phyloP scores from a whole-genome alignment of 30 jellyfish, hydroid and myxozoan genomes.

The Clytia hemisphaerica region DNA sequence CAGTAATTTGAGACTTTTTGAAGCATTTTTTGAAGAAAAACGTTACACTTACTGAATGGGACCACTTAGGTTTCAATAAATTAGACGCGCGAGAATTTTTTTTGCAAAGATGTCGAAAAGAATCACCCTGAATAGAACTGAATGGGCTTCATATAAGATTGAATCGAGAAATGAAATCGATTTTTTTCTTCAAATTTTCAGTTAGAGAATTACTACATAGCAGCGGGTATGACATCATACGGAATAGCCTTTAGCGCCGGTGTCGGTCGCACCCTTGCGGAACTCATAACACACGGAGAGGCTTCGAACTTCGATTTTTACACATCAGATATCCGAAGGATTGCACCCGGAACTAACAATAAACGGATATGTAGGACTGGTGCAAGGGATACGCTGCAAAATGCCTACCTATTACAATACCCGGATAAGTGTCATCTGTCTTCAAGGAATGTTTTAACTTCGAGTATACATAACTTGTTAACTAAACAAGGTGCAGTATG shows the following conservation, averaged over 20 bases:
- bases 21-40: too few relatives aligned
- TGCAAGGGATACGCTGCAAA: conserved; percentile 27
- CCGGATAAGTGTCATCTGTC: conserved; percentile 29
- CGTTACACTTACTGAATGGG: too few relatives aligned
- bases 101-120: too few relatives aligned
- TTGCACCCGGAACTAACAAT: conserved; percentile 54
- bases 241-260: conserved; percentile 73
- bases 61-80: too few relatives aligned
- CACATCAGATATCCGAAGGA: conserved; percentile 38
- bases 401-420: conserved; percentile 34
- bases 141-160: too few relatives aligned
- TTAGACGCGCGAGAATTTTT: too few relatives aligned
- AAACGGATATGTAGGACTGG: conserved; percentile 45
- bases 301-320: conserved; percentile 42
- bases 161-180: not conserved
- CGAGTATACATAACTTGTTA: conserved; percentile 54
- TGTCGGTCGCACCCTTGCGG: conserved; percentile 59
- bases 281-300: conserved; percentile 45
- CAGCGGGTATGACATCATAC: conserved; percentile 73
- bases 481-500: conserved; percentile 57
- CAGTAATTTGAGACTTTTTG: too few relatives aligned
- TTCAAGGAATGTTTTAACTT: conserved; percentile 50
- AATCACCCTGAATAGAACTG: too few relatives aligned
- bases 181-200: conserved; percentile 1
- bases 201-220: conserved; percentile 69